These are phyloP conservation scores for Leucania comma DNA, from an alignment of 2,888 invertebrate species.

Conservation along the genomic window DNA sequence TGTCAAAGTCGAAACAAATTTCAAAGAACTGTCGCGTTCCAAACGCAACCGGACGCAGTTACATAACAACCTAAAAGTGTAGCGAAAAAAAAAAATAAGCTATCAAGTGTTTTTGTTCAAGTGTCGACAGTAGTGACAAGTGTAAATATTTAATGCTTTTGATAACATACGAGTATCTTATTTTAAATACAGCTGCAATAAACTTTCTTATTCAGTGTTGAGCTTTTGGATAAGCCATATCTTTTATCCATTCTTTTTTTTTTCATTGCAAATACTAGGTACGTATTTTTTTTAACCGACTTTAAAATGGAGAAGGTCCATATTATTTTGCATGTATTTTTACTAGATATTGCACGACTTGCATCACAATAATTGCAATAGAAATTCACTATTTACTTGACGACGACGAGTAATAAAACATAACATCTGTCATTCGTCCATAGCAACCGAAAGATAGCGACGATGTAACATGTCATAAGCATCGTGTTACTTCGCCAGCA, in stretches of 20 bases:
- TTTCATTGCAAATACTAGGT: background rate
- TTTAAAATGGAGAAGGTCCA: no score
- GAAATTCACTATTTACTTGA: conserved; percentile 6
- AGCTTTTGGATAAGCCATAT: background rate
- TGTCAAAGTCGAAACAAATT: conserved; percentile 60
- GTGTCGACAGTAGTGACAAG: background rate
- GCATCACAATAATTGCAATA: background rate
- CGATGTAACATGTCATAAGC: conserved; percentile 43
- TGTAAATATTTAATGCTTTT: conserved; percentile 15
- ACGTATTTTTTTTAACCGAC: no score
- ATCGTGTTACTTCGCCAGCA: conserved; percentile 20
- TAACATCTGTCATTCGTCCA: conserved; percentile 25
- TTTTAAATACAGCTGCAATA: background rate
- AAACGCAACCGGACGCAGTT: conserved; percentile 49
- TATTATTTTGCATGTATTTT: no score
- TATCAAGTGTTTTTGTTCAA: conserved; percentile 3
- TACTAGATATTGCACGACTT: background rate
- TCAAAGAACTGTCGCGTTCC: conserved; percentile 44
- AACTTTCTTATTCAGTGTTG: background rate
- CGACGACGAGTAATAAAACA: conserved; percentile 4
- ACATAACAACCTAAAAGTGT: conserved; percentile 35
- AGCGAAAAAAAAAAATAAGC: conserved; percentile 9
- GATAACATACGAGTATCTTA: background rate
- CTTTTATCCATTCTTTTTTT: background rate
- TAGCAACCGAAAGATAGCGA: background rate